Evolutionary conservation across 1,140 invertebrate species (phyloP), one percentile per base, ranked within the genome.

Genomic region (Catajapyx aquilonaris): DNA sequence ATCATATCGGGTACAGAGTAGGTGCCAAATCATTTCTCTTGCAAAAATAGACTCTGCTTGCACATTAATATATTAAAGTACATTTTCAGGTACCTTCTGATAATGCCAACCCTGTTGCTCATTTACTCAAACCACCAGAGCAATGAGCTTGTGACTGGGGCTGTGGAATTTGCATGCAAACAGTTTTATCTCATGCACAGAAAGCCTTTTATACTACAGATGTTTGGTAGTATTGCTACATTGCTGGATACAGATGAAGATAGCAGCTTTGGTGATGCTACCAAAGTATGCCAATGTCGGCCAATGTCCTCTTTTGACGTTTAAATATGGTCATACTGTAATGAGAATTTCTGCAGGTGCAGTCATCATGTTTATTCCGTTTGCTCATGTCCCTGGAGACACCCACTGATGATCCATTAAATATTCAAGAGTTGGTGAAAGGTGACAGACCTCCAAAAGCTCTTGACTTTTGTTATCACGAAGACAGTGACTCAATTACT

Each of bases 131-230:
- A 90, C 47, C 88, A 97, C 57, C 91, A 96, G 61, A 93, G 88
- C 0, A 98, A 99, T 58, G 80, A 76, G 53, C 56, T 97, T 13
- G 79, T 98, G 1, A 91, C 81, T 1, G 78, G 81, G 1, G 91
- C 91, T 0, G 84, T 99, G 33, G 90, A 98, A 55, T 98, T 96
- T 55, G 83, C 88, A 0, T 91, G 93, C 4, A 93, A 95, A 52
- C 93, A 98, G 55, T 96, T 99, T 58, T 98, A 97, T 58, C 68
- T 97, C 33, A 73, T 99, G 54, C 96, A 99, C 52, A 68, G 94
- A 39, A 98, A 98, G 53, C 93, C 94, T 1, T 99, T 98, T 51
- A 87, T 97, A 42, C 64, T 97, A 16, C 85, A 99, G 69, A 93
- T 97, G 87, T 97, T 98, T 62, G 94, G 94, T 4, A 91, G 86